A percentile compares a stretch with the other conserved stretches of the same genome.
Conservation (phyloP, 2,888 invertebrate species). For the Phalangium opilio region DNA sequence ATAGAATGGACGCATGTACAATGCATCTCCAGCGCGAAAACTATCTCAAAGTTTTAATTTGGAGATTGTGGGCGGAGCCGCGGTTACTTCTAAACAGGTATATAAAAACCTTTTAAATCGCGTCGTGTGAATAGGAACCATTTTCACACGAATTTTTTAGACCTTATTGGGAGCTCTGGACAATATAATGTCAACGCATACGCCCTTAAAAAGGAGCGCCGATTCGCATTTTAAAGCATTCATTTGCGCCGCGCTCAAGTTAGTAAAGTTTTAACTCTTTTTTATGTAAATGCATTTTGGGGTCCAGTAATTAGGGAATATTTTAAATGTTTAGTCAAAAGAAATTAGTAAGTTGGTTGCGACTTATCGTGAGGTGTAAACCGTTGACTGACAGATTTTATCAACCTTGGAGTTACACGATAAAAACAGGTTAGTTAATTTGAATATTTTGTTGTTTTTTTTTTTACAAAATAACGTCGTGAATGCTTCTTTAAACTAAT, state of each 20-base stretch:
- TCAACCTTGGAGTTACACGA: conserved; percentile 74
- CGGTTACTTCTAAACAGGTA: conserved; percentile 67
- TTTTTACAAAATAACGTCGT: not conserved
- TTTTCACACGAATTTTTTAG: conserved; percentile 32
- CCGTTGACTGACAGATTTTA: conserved; percentile 37
- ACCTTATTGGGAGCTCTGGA: conserved; percentile 80
- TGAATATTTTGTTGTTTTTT: not conserved
- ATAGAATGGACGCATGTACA: conserved; percentile 73
- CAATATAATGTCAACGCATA: conserved; percentile 77
- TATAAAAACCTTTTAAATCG: not conserved
- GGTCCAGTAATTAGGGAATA: not conserved
- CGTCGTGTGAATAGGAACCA: conserved; percentile 1
- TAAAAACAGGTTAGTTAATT: conserved; percentile 75
- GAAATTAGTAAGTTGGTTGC: conserved; percentile 84
- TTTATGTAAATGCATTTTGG: too few species aligned
- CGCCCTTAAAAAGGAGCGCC: conserved; percentile 77
- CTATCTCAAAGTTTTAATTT: conserved; percentile 82
- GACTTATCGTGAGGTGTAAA: conserved; percentile 70
- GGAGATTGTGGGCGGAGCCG: conserved; percentile 73
- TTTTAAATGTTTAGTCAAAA: conserved; percentile 46
- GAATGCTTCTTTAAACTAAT: too few species aligned
- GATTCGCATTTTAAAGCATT: conserved; percentile 98
- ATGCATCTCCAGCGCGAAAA: conserved; percentile 87
- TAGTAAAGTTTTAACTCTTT: not conserved
- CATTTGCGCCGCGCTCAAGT: conserved; percentile 86